Conservation (phyloP, 2,888 invertebrate species). For the Scaeva pyrastri region DNA sequence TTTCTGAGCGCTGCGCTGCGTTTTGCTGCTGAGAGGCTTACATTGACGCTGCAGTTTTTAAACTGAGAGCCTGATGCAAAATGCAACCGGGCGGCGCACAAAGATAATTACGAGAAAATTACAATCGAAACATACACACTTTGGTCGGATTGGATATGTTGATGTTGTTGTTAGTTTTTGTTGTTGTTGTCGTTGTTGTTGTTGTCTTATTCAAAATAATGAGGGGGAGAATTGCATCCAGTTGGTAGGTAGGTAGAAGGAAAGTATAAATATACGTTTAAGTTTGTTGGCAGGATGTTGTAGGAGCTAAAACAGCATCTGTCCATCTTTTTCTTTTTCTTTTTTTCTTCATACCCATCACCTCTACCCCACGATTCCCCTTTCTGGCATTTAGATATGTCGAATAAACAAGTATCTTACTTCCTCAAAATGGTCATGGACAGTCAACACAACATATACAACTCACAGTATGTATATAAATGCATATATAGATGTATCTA, state of each 20-base stretch:
- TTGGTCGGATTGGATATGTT: slow-evolving; percentile 40
- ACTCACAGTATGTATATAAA: too few species aligned
- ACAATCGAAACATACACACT: slow-evolving; percentile 73
- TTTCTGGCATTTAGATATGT: neutral
- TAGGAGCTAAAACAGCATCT: slow-evolving; percentile 69
- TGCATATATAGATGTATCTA: too few species aligned
- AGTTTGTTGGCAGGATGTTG: slow-evolving; percentile 54
- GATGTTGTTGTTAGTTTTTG: slow-evolving; percentile 37
- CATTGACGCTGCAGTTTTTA: too few species aligned
- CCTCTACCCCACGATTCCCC: neutral
- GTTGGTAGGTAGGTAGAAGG: neutral
- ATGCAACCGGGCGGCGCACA: slow-evolving; percentile 54
- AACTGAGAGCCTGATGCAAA: slow-evolving; percentile 18
- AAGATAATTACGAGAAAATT: slow-evolving; percentile 76
- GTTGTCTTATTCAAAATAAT: neutral
- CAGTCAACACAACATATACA: slow-evolving; percentile 22
- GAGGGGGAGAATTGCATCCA: neutral
- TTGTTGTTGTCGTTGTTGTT: neutral
- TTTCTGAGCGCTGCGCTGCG: too few species aligned
- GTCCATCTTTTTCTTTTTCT: slow-evolving; percentile 44
- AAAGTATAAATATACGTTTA: slow-evolving; percentile 31
- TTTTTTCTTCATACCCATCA: neutral
- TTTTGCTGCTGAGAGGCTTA: too few species aligned
- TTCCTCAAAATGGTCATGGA: slow-evolving; percentile 64
- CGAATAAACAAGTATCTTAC: slow-evolving; percentile 63